These are phyloP conservation scores for Ancistrus triradiatus DNA, from an alignment of 2,113 vertebrate species.

Conservation along the genomic window DNA sequence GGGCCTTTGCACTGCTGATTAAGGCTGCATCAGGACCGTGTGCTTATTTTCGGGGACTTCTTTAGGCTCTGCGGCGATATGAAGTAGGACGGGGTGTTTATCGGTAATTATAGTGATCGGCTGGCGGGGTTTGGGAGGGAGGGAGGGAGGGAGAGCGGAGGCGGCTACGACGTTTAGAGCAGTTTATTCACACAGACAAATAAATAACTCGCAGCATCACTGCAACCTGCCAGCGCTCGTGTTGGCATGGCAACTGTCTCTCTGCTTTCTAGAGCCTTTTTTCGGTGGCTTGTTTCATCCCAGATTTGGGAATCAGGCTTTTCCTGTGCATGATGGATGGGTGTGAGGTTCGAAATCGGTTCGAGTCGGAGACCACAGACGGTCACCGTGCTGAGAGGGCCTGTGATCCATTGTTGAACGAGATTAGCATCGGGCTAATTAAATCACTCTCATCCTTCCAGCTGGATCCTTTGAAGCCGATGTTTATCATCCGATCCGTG, in stretches of 20 bases:
- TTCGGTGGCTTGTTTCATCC: background rate
- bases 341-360: too few relatives aligned
- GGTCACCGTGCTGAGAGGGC: too few relatives aligned
- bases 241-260: slow-evolving; percentile 38
- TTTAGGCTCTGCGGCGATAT: background rate
- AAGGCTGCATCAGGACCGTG: too few relatives aligned
- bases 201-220: slow-evolving; percentile 17
- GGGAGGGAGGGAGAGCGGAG: slow-evolving; percentile 1
- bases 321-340: too few relatives aligned
- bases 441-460: too few relatives aligned
- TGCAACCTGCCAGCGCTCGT: background rate
- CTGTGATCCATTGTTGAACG: too few relatives aligned
- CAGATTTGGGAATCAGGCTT: background rate
- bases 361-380: too few relatives aligned
- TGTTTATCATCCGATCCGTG: too few relatives aligned
- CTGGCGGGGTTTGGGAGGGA: too few relatives aligned
- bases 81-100: slow-evolving; percentile 4
- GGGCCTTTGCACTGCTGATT: too few relatives aligned
- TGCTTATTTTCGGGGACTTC: background rate
- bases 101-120: slow-evolving; percentile 22
- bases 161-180: slow-evolving; percentile 10
- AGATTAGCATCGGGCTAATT: too few relatives aligned
- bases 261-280: background rate
- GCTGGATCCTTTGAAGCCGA: too few relatives aligned
- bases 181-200: slow-evolving; percentile 18